A percentile compares a stretch with the other conserved stretches of the same genome.
Conservation (phyloP, 2,113 vertebrate genomes). For the Gymnocephalus cernua region DNA sequence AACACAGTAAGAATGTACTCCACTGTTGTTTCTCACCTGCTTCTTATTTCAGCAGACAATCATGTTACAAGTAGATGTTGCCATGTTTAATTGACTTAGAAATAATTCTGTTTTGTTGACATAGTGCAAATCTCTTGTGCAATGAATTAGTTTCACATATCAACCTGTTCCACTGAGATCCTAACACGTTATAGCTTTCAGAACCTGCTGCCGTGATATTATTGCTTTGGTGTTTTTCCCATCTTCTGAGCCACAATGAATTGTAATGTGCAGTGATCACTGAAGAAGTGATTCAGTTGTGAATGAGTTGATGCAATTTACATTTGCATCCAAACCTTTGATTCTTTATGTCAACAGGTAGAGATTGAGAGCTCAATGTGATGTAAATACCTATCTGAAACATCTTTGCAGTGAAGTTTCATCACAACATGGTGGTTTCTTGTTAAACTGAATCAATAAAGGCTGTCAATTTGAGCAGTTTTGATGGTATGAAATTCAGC, state of each 20-base stretch:
- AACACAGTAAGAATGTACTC: conserved; percentile 74
- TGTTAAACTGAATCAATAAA: conserved; percentile 79
- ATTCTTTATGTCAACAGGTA: conserved; percentile 27
- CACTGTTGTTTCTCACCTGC: conserved; percentile 52
- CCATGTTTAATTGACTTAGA: conserved; percentile 46
- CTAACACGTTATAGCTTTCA: conserved; percentile 73
- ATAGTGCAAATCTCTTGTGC: conserved; percentile 30
- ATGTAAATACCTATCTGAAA: conserved; percentile 69
- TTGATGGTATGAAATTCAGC: conserved; percentile 4
- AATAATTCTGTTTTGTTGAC: conserved; percentile 25
- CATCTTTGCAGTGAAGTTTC: conserved; percentile 69
- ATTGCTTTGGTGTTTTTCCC: conserved; percentile 53
- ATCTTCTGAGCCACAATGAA: conserved; percentile 54
- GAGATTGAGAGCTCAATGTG: conserved; percentile 46
- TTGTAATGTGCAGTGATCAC: conserved; percentile 53
- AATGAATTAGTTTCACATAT: conserved; percentile 41
- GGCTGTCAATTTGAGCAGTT: conserved; percentile 51
- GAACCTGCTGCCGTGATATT: conserved; percentile 48
- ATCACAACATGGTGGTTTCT: conserved; percentile 61
- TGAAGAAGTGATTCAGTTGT: conserved; percentile 54
- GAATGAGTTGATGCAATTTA: conserved; percentile 31
- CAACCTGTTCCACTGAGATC: conserved; percentile 37
- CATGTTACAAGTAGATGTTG: conserved; percentile 54
- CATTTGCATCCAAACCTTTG: conserved; percentile 43
- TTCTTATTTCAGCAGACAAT: conserved; percentile 74